Percentiles rank a stretch among this genome's conserved stretches.
Conservation (phyloP, 1,140 invertebrate species). For the Trichomalopsis sarcophagae region DNA sequence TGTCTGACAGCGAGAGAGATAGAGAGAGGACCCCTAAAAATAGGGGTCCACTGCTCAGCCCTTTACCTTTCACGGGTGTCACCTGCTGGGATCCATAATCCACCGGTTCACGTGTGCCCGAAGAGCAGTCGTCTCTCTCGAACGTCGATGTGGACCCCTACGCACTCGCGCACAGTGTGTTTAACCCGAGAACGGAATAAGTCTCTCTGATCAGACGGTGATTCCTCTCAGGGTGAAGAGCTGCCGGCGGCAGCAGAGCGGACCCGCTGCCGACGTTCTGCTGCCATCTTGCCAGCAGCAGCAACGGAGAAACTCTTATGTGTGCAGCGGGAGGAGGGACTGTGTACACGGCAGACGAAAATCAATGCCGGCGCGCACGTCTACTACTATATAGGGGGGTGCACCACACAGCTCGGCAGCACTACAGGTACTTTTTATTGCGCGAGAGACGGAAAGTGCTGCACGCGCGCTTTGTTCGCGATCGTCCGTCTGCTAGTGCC, state of each 20-base stretch:
- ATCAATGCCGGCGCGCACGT: constrained; percentile 65
- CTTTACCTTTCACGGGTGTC: constrained; percentile 54
- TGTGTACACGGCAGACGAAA: constrained; percentile 56
- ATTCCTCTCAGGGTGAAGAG: constrained; percentile 44
- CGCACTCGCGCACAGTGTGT: neutral
- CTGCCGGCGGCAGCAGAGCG: neutral
- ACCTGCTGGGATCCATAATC: constrained; percentile 55
- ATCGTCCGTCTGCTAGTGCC: neutral
- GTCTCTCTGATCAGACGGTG: constrained; percentile 49
- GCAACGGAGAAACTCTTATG: neutral
- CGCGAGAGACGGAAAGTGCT: neutral
- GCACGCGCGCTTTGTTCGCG: neutral
- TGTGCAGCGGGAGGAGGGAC: no score
- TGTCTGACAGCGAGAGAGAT: no score
- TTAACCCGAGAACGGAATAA: neutral
- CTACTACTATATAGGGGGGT: constrained; percentile 48
- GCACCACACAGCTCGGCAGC: constrained; percentile 47
- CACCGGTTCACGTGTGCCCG: neutral
- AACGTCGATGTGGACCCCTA: constrained; percentile 48
- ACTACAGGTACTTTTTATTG: neutral
- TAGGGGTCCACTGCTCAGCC: neutral
- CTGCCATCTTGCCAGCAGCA: constrained; percentile 65
- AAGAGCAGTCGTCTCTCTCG: constrained; percentile 46
- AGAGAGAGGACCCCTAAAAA: neutral
- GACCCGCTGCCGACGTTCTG: neutral